Base-by-base conservation (phyloP, 1,140 invertebrate species). In the Chlorops oryzae region DNA sequence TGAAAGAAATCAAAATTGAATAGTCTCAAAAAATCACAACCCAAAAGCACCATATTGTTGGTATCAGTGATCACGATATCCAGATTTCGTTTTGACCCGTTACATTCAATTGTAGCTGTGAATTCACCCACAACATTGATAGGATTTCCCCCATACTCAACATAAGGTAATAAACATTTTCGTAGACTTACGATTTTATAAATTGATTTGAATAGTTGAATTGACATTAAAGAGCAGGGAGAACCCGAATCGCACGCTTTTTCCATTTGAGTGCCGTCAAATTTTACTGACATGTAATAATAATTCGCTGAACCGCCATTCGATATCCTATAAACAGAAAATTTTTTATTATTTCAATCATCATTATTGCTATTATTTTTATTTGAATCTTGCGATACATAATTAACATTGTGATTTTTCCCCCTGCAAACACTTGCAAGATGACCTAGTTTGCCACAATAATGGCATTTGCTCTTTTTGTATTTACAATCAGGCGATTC, bases 1-100 rank as follows among this genome's bases (percentile, higher is more conserved):
- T 45, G 32, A 20, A 44, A 13, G 20, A 52, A 25, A 32, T 52
- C 42, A 52, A 52, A 45, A 40, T 46, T 46, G 24, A 52, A 41
- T 32, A 9, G 21, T 18, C 42, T 23, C 12, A 51, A 46, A 37
- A 43, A 51, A 9, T 28, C 18, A 38, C 43, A 38, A 27, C 37
- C 50, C 22, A 52, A 34, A 7, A 52, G 34, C 15, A 35, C 32
- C 22, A 21, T 15, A 25, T 44, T 42, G 18, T 41, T 28, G 32
- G 32, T 28, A 24, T 50, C 34, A 12, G 38, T 42, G 3, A 40
- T 44, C 12, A 52, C 34, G 4, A 52, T 7, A 12, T 21, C 18
- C n/a, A 52, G 20, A 28, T 41, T 32, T 42, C 24, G 21, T 24
- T 32, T 50, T 28, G 21, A 17, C 18, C 40, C 40, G 18, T 34